Percentiles rank a stretch among this genome's conserved stretches.
Evolutionary conservation across 2,888 invertebrate genomes (phyloP).

Genomic region (Melipona beecheii): DNA sequence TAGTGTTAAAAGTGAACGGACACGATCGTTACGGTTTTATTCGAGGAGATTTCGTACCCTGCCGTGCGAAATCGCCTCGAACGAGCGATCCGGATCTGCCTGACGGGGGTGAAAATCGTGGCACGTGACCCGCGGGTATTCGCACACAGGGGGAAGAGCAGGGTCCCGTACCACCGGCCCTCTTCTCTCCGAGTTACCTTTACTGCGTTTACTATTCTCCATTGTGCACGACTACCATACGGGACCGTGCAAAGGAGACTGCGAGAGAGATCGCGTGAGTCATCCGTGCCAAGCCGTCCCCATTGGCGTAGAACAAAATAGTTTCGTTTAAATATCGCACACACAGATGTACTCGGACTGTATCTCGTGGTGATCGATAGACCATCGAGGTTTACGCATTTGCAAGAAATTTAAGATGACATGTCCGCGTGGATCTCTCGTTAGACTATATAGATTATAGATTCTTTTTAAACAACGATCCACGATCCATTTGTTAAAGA

Average conservation of each 20-base stretch:
- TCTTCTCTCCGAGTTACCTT: slow-evolving; percentile 76
- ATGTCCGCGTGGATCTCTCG: too few species aligned
- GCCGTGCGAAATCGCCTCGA: slow-evolving; percentile 38
- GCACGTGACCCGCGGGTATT: slow-evolving; percentile 75
- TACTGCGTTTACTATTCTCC: slow-evolving; percentile 77
- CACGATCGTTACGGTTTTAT: slow-evolving; percentile 19
- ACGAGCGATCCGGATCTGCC: slow-evolving; percentile 31
- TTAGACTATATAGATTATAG: too few species aligned
- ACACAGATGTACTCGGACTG: too few species aligned
- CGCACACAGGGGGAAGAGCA: slow-evolving; percentile 58
- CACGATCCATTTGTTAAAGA: too few species aligned
- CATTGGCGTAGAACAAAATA: slow-evolving; percentile 65
- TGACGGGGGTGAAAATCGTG: slow-evolving; percentile 69
- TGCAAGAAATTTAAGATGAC: too few species aligned
- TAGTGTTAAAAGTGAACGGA: slow-evolving; percentile 10
- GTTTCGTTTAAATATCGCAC: neutral
- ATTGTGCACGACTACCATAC: slow-evolving; percentile 74
- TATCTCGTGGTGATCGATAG: too few species aligned
- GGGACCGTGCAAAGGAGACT: slow-evolving; percentile 73
- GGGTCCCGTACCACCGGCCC: slow-evolving; percentile 58
- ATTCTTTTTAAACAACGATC: too few species aligned
- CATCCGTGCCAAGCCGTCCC: slow-evolving; percentile 63
- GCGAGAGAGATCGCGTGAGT: slow-evolving; percentile 75
- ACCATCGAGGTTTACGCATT: too few species aligned
- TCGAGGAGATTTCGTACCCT: neutral